phyloP scores from a whole-genome alignment of 37 sponge, comb jelly and placozoan genomes.

The Lycopodina hypogea region DNA sequence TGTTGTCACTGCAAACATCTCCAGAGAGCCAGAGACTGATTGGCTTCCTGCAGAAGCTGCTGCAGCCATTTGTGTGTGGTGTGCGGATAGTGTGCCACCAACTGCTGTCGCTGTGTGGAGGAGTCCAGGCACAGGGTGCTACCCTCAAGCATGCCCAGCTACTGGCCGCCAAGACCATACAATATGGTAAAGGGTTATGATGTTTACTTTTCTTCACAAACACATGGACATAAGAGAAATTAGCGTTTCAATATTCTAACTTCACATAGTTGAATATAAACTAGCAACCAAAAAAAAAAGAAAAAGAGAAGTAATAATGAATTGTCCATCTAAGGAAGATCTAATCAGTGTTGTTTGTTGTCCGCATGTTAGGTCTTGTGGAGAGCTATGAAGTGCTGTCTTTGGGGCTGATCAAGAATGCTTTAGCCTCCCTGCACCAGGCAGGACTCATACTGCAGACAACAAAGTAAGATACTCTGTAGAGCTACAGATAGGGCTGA shows the following conservation, averaged over 20 bases:
- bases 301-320: too few species aligned
- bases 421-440: slow-evolving; percentile 61
- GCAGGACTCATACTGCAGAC: slow-evolving; percentile 51
- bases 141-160: slow-evolving; percentile 48
- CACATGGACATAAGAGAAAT: too few species aligned
- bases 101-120: slow-evolving; percentile 54
- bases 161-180: slow-evolving; percentile 53
- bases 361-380: slow-evolving; percentile 50
- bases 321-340: too few species aligned
- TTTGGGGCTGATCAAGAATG: slow-evolving; percentile 64
- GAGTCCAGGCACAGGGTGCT: slow-evolving; percentile 52
- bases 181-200: slow-evolving; percentile 56
- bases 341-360: too few species aligned
- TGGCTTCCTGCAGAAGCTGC: slow-evolving; percentile 23
- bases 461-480: slow-evolving; percentile 5
- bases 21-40: slow-evolving; percentile 6
- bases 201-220: too few species aligned
- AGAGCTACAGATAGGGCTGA: too few species aligned
- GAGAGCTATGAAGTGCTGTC: slow-evolving; percentile 60
- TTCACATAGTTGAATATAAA: too few species aligned
- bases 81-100: slow-evolving; percentile 70
- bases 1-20: not conserved
- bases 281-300: too few species aligned
- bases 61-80: slow-evolving; percentile 55
- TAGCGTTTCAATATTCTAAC: too few species aligned